Evolutionary conservation across 2,113 vertebrate species (phyloP).

Genomic region (Chaenogobius annularis): DNA sequence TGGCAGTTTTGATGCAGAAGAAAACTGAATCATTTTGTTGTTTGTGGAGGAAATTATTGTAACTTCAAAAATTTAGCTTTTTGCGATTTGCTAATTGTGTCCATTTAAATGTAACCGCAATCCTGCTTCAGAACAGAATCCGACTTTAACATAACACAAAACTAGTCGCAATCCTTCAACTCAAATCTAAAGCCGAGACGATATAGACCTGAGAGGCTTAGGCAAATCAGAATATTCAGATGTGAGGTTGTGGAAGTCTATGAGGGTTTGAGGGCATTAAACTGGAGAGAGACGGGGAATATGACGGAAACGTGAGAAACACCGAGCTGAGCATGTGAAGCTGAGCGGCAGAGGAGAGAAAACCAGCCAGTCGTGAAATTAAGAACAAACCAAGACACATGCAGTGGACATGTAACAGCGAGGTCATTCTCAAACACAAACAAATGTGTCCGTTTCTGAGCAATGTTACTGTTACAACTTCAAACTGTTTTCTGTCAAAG

Average conservation of each 20-base stretch:
- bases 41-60: too few species aligned
- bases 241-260: not conserved
- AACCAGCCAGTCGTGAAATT: slow-evolving; percentile 1
- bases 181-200: not conserved
- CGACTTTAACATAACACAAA: too few species aligned
- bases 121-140: too few species aligned
- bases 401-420: not conserved
- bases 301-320: not conserved
- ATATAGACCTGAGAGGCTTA: not conserved
- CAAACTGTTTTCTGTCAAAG: too few species aligned
- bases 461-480: too few species aligned
- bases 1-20: too few species aligned
- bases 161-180: not conserved
- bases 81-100: too few species aligned
- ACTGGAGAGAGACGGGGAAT: not conserved
- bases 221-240: not conserved
- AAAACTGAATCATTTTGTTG: too few species aligned
- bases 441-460: not conserved
- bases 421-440: not conserved
- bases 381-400: not conserved
- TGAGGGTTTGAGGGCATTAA: not conserved
- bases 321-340: not conserved
- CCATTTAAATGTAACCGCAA: too few species aligned
- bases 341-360: not conserved
- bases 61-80: too few species aligned